Evolutionary conservation across 2,888 invertebrate genomes (phyloP).

Genomic region (Mantis religiosa): DNA sequence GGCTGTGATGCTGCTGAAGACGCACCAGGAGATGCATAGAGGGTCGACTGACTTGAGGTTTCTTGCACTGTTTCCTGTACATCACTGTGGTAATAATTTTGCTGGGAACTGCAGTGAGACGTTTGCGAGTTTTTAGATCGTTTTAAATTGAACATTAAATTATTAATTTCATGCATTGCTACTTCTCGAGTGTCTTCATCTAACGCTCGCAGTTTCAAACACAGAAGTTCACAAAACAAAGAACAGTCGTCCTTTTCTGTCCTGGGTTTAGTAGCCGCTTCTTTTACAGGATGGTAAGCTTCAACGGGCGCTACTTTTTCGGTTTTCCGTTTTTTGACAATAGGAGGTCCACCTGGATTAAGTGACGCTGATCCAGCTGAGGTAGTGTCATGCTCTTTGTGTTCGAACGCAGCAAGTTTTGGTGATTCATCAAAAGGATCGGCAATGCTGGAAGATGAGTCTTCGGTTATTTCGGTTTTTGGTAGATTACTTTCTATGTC

Average conservation of each 20-base stretch:
- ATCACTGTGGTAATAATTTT: background rate
- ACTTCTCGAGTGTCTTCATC: slow-evolving; percentile 12
- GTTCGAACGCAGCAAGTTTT: background rate
- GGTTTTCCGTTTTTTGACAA: background rate
- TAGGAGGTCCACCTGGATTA: slow-evolving; percentile 2
- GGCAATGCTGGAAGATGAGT: background rate
- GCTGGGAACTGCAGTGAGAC: background rate
- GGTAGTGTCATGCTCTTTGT: background rate
- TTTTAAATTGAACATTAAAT: slow-evolving; percentile 13
- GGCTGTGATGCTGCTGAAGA: background rate
- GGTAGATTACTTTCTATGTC: background rate
- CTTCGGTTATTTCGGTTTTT: background rate
- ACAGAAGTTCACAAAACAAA: slow-evolving; percentile 12
- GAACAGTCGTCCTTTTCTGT: background rate
- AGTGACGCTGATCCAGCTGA: background rate
- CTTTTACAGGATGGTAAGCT: background rate
- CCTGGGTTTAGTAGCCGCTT: background rate
- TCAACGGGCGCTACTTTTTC: background rate
- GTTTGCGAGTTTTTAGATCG: background rate
- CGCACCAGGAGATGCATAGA: background rate
- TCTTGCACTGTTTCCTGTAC: background rate
- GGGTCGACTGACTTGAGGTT: background rate
- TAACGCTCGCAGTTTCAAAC: background rate
- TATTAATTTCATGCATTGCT: slow-evolving; percentile 10
- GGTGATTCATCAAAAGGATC: background rate